phyloP scores from a whole-genome alignment of 2,888 invertebrate species.

The Pheosia tremula region DNA sequence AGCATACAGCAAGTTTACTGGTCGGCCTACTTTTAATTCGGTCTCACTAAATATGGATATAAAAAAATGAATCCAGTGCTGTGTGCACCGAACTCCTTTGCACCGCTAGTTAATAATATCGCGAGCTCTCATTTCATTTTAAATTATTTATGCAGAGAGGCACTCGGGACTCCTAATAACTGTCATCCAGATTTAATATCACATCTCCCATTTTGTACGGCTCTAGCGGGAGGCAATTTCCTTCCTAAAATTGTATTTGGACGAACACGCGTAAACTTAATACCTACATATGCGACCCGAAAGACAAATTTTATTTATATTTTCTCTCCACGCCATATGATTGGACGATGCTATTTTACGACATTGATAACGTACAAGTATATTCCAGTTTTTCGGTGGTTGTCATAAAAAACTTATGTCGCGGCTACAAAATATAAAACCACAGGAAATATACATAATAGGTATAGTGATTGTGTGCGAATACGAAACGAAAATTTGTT shows the following conservation, averaged over 20 bases:
- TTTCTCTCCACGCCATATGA: constrained; percentile 50
- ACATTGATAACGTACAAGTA: constrained; percentile 29
- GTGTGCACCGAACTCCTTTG: constrained; percentile 36
- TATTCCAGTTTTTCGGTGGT: constrained; percentile 16
- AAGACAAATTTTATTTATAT: constrained; percentile 78
- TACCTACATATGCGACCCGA: constrained; percentile 68
- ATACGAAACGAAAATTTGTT: too few relatives aligned
- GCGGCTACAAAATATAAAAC: background rate
- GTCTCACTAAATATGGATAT: constrained; percentile 4
- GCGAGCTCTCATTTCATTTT: constrained; percentile 57
- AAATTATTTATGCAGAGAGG: constrained; percentile 59
- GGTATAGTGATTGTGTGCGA: too few relatives aligned
- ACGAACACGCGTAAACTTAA: constrained; percentile 77
- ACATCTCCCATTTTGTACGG: constrained; percentile 76
- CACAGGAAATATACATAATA: too few relatives aligned
- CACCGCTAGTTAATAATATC: constrained; percentile 51
- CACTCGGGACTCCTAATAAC: constrained; percentile 74
- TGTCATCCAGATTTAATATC: constrained; percentile 83
- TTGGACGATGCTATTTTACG: constrained; percentile 59
- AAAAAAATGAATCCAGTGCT: constrained; percentile 24
- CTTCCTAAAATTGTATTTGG: constrained; percentile 80
- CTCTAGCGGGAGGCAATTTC: constrained; percentile 76
- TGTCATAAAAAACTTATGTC: constrained; percentile 20
- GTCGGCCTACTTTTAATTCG: constrained; percentile 18
- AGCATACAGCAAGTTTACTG: constrained; percentile 25